phyloP scores from a whole-genome alignment of 2,113 vertebrate species.

The Epinephelus lanceolatus region DNA sequence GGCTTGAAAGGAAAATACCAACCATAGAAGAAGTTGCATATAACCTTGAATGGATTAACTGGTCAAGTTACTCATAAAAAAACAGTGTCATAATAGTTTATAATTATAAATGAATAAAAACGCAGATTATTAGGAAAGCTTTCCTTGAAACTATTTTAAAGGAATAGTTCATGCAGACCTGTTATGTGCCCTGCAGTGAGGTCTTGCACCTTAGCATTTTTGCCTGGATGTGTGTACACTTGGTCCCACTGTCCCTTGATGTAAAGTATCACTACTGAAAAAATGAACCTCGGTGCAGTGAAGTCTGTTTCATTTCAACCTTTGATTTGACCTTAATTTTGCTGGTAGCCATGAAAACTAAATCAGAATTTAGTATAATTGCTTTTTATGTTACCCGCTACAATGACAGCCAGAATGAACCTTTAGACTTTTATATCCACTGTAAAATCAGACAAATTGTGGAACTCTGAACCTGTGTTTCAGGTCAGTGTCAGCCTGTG shows the following conservation, averaged over 20 bases:
- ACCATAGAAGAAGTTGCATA: neutral
- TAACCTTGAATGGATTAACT: neutral
- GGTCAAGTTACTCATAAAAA: neutral
- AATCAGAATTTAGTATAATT: neutral
- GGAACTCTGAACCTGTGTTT: slow-evolving; percentile 29
- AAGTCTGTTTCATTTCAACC: neutral
- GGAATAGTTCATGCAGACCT: neutral
- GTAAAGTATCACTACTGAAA: no score
- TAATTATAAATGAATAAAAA: neutral
- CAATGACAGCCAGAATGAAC: neutral
- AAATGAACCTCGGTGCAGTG: no score
- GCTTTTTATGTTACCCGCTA: neutral
- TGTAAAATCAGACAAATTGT: slow-evolving; percentile 37
- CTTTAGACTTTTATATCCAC: slow-evolving; percentile 21
- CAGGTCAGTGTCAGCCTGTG: slow-evolving; percentile 25
- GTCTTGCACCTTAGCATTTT: no score
- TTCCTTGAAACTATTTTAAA: neutral
- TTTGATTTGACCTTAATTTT: slow-evolving; percentile 22
- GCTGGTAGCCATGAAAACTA: slow-evolving; percentile 5
- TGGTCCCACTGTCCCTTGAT: no score
- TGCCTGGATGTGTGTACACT: no score
- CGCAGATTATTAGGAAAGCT: neutral
- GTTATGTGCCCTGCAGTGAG: no score
- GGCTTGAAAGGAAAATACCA: slow-evolving; percentile 12
- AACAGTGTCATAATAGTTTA: neutral